phyloP scores from a whole-genome alignment of 2,113 vertebrate genomes.

The Pseudopodoces humilis region DNA sequence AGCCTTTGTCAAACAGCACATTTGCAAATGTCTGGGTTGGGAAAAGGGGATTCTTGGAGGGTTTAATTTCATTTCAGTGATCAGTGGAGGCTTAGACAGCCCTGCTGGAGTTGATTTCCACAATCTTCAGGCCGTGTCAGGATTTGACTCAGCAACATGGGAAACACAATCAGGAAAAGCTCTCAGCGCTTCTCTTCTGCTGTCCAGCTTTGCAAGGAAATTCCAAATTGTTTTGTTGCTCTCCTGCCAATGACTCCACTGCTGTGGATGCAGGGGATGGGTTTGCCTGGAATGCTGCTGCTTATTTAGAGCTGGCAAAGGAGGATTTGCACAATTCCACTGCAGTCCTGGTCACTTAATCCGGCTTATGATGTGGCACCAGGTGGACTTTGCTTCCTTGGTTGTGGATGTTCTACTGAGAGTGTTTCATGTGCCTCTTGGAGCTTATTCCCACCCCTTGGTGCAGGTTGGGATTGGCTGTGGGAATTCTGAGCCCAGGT shows the following conservation, averaged over 20 bases:
- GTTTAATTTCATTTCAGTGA: neutral
- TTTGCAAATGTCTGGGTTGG: neutral
- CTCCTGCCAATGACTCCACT: neutral
- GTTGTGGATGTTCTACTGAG: neutral
- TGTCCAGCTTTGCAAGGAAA: neutral
- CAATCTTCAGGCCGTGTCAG: accelerated
- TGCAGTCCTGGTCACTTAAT: neutral
- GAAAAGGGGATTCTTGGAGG: neutral
- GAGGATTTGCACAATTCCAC: neutral
- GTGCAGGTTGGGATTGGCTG: neutral
- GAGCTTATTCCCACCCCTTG: accelerated
- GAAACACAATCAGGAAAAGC: neutral
- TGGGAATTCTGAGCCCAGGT: neutral
- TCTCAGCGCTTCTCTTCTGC: neutral
- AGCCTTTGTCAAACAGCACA: neutral
- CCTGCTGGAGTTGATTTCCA: neutral
- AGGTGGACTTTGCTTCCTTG: neutral
- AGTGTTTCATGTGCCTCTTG: neutral
- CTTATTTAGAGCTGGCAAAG: neutral
- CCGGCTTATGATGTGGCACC: neutral
- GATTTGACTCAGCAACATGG: neutral
- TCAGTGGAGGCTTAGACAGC: neutral
- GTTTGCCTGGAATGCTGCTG: neutral
- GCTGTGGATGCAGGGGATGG: neutral
- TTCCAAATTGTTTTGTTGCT: neutral